Evolutionary conservation across 1,140 invertebrate genomes (phyloP).

Genomic region (Papilio helenus): DNA sequence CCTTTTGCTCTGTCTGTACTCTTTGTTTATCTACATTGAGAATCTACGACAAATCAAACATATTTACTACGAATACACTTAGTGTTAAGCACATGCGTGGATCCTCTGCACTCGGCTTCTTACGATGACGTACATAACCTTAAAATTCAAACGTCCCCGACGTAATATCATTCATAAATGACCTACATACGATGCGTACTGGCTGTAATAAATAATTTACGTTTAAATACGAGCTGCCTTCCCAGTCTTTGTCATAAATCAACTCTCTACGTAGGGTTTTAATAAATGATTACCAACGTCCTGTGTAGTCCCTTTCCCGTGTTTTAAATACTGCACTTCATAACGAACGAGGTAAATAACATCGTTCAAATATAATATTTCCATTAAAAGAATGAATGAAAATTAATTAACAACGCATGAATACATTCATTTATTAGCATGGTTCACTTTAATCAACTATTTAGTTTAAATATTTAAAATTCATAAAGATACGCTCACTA

Average conservation of each 20-base stretch:
- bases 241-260: conserved; percentile 22
- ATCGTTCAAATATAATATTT: conserved; percentile 5
- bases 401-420: neutral
- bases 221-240: conserved; percentile 20
- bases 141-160: neutral
- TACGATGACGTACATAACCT: neutral
- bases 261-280: conserved; percentile 10
- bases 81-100: too few species aligned
- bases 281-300: conserved; percentile 11
- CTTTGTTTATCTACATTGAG: neutral
- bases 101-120: neutral
- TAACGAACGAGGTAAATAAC: conserved; percentile 1
- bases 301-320: conserved; percentile 13
- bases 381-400: neutral
- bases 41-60: neutral
- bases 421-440: conserved; percentile 6
- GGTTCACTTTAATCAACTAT: neutral
- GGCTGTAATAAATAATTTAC: conserved; percentile 3
- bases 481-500: neutral
- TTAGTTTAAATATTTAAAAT: neutral
- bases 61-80: too few species aligned
- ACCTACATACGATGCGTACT: conserved; percentile 20
- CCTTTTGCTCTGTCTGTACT: neutral
- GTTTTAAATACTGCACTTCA: conserved; percentile 6
- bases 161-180: neutral